phyloP scores from a whole-genome alignment of 2,113 vertebrate species.

The Seriola quinqueradiata region DNA sequence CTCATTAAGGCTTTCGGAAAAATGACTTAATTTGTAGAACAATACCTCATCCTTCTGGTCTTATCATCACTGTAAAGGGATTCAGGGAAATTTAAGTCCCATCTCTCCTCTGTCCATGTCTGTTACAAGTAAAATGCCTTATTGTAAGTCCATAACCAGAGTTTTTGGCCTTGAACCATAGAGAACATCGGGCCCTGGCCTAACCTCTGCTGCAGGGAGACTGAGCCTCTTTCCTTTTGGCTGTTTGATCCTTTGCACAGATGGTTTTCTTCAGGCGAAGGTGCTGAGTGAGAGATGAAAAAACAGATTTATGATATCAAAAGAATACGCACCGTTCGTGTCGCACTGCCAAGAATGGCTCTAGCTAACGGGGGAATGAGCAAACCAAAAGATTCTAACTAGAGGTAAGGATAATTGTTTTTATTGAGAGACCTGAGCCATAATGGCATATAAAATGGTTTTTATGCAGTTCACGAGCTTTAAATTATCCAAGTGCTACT shows the following conservation, averaged over 20 bases:
- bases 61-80: slow-evolving; percentile 65
- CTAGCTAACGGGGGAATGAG: slow-evolving; percentile 13
- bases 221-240: slow-evolving; percentile 48
- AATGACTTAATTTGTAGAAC: slow-evolving; percentile 49
- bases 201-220: slow-evolving; percentile 47
- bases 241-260: slow-evolving; percentile 71
- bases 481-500: background rate
- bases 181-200: slow-evolving; percentile 38
- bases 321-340: slow-evolving; percentile 26
- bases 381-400: slow-evolving; percentile 34
- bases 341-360: slow-evolving; percentile 37
- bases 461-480: slow-evolving; percentile 3
- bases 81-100: slow-evolving; percentile 60
- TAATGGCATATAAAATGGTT: background rate
- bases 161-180: slow-evolving; percentile 43
- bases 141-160: slow-evolving; percentile 35
- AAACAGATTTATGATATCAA: slow-evolving; percentile 62
- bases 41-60: slow-evolving; percentile 57
- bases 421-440: slow-evolving; percentile 21
- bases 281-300: slow-evolving; percentile 74
- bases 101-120: slow-evolving; percentile 45
- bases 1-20: slow-evolving; percentile 53
- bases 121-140: slow-evolving; percentile 38
- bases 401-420: slow-evolving; percentile 22
- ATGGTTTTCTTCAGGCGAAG: slow-evolving; percentile 72